phyloP scores from a whole-genome alignment of 2,113 vertebrate genomes.

The Gnathochromis pfefferi region DNA sequence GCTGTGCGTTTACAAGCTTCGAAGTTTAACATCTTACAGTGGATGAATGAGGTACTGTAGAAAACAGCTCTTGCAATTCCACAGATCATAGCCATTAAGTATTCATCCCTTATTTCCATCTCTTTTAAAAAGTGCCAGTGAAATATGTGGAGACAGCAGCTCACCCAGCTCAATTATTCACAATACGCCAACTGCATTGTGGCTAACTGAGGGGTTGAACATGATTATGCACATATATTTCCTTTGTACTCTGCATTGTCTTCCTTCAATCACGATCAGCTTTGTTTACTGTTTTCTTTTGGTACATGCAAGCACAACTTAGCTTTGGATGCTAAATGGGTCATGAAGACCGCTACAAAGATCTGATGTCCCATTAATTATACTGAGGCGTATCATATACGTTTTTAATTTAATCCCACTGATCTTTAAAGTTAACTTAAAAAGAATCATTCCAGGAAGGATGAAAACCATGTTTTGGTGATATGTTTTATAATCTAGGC shows the following conservation, averaged over 20 bases:
- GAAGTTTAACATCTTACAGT: slow-evolving; percentile 5
- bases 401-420: background rate
- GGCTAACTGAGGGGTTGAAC: slow-evolving; percentile 27
- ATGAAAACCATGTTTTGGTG: background rate
- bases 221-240: slow-evolving; percentile 59
- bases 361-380: background rate
- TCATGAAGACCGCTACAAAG: background rate
- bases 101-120: slow-evolving; percentile 55
- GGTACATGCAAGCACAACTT: background rate
- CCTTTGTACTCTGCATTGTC: slow-evolving; percentile 20
- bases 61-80: slow-evolving; percentile 35
- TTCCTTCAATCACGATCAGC: slow-evolving; percentile 15
- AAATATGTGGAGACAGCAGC: slow-evolving; percentile 45
- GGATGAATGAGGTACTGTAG: background rate
- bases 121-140: slow-evolving; percentile 39
- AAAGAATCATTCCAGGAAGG: background rate
- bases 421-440: background rate
- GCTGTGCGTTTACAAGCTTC: background rate
- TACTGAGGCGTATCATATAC: background rate
- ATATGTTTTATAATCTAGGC: background rate
- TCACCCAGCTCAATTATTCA: slow-evolving; percentile 53
- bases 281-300: background rate
- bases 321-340: background rate
- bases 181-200: slow-evolving; percentile 37
- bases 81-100: slow-evolving; percentile 49